Percentiles rank a stretch among this genome's conserved stretches.
phyloP scores from a whole-genome alignment of 2,888 invertebrate genomes.

The Ypsolopha scabrella region DNA sequence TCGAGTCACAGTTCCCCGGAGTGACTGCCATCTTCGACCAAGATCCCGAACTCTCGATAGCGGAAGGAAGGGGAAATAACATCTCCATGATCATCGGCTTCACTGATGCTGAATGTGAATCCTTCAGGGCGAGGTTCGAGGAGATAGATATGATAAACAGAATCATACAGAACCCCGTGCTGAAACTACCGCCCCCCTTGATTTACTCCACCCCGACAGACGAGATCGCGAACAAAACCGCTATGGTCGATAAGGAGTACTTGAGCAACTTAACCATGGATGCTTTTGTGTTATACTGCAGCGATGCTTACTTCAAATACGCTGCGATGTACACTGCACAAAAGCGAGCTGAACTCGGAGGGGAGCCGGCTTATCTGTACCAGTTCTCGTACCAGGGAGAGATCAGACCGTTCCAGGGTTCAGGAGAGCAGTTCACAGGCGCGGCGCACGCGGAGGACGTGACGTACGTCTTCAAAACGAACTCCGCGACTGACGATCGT shows the following conservation, averaged over 20 bases:
- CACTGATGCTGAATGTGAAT: slow-evolving; percentile 43
- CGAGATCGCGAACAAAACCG: slow-evolving; percentile 17
- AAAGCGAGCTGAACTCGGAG: slow-evolving; percentile 19
- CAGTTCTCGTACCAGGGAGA: slow-evolving; percentile 63
- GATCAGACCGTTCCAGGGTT: slow-evolving; percentile 50
- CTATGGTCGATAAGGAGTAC: slow-evolving; percentile 26
- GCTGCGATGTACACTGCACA: slow-evolving; percentile 37
- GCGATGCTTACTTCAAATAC: slow-evolving; percentile 38
- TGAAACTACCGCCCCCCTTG: slow-evolving; percentile 25
- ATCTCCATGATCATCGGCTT: slow-evolving; percentile 46
- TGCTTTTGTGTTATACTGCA: slow-evolving; percentile 29
- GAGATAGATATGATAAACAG: slow-evolving; percentile 27
- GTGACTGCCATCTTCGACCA: slow-evolving; percentile 40
- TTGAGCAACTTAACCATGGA: slow-evolving; percentile 31
- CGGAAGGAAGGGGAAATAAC: slow-evolving; percentile 32
- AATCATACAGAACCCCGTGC: slow-evolving; percentile 22
- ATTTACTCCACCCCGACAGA: slow-evolving; percentile 22
- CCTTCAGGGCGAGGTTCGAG: slow-evolving; percentile 33
- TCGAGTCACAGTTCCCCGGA: slow-evolving; percentile 36
- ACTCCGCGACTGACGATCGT: slow-evolving; percentile 18
- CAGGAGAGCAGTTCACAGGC: slow-evolving; percentile 48
- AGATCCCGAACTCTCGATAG: slow-evolving; percentile 38
- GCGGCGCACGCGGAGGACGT: slow-evolving; percentile 73
- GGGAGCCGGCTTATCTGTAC: slow-evolving; percentile 62
- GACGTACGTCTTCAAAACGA: slow-evolving; percentile 60